phyloP scores from a whole-genome alignment of 1,140 invertebrate genomes.

The Caenorhabditis tropicalis region DNA sequence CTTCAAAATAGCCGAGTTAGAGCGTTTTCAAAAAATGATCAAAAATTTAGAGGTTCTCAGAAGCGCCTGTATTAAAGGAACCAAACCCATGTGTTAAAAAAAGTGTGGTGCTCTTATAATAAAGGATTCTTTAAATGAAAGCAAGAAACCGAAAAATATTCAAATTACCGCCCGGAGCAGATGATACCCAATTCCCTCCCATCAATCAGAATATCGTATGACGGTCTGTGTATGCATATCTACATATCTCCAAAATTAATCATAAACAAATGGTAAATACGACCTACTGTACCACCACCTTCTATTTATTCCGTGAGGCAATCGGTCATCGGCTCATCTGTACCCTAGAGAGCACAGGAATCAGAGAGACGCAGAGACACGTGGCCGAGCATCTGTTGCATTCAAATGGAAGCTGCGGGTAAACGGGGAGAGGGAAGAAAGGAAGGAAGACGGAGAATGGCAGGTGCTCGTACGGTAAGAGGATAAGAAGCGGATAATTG shows the following conservation, averaged over 20 bases:
- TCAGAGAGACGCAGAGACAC: not conserved
- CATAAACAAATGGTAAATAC: conserved; percentile 33
- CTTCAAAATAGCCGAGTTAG: too few species aligned
- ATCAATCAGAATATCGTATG: not conserved
- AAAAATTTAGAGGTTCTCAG: too few species aligned
- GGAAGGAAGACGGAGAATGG: not conserved
- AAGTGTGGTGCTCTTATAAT: too few species aligned
- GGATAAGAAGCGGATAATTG: conserved; percentile 36
- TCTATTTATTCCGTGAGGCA: not conserved
- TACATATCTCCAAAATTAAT: conserved; percentile 26
- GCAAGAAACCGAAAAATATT: not conserved
- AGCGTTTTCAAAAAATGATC: too few species aligned
- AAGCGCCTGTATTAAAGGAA: too few species aligned
- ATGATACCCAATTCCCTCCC: not conserved
- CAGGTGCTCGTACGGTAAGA: conserved; percentile 36
- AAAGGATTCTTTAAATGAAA: not conserved
- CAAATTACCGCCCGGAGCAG: not conserved
- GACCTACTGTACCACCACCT: not conserved
- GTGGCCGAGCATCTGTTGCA: conserved; percentile 38
- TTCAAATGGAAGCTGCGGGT: conserved; percentile 31
- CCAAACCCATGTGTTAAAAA: too few species aligned
- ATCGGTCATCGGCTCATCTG: not conserved
- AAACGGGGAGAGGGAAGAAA: not conserved
- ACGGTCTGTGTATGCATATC: not conserved
- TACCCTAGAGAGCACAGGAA: not conserved